Percentiles rank a stretch among this genome's conserved stretches.
Conservation (phyloP, 2,888 invertebrate genomes). For the Corythucha ciliata region DNA sequence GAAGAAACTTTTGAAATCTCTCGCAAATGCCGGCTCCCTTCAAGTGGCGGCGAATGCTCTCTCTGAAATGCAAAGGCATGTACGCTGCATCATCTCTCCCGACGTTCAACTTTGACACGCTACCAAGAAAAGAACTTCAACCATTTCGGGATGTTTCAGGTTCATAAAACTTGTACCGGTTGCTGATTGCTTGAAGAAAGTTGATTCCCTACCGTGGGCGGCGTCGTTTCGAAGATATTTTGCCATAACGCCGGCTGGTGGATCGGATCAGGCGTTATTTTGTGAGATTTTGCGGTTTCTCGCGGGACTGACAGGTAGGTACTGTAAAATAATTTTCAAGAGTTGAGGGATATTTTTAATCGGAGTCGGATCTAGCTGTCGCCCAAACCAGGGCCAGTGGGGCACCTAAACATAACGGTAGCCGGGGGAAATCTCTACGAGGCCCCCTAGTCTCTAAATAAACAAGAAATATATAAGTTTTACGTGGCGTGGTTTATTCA, state of each 20-base stretch:
- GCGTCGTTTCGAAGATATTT: conserved; percentile 53
- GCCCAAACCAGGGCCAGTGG: no score
- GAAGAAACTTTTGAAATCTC: conserved; percentile 5
- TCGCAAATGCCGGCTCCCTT: conserved; percentile 18
- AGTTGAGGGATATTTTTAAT: no score
- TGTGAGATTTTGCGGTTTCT: conserved; percentile 44
- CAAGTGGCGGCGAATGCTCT: conserved; percentile 15
- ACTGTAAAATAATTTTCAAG: no score
- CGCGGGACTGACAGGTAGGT: conserved; percentile 34
- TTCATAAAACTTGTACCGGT: conserved; percentile 7
- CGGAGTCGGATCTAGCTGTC: no score
- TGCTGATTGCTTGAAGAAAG: not conserved
- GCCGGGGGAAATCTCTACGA: no score
- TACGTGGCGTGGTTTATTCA: no score
- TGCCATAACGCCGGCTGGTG: conserved; percentile 53
- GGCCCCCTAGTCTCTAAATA: no score
- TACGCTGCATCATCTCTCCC: not conserved
- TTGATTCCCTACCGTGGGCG: conserved; percentile 50
- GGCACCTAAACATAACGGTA: no score
- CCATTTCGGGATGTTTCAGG: conserved; percentile 9
- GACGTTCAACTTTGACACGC: conserved; percentile 18
- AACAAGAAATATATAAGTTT: no score
- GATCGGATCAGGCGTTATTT: conserved; percentile 53
- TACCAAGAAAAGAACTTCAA: no score
- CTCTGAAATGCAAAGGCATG: no score